phyloP scores from a whole-genome alignment of 2,797 vertebrate species.

The Lepilemur ruficaudatus region DNA sequence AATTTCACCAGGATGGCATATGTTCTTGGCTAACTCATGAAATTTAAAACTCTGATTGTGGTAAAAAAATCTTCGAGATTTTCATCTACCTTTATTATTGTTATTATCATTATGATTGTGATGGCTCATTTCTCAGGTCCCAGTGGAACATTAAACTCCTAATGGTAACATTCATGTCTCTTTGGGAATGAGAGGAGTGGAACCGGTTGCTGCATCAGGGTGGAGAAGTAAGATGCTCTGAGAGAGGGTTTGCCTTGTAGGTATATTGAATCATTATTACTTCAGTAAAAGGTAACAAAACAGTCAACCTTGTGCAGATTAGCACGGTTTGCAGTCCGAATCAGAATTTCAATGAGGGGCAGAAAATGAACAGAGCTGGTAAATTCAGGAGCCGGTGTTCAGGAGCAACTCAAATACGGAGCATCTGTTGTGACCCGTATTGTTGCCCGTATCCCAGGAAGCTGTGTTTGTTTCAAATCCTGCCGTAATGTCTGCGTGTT shows the following conservation, averaged over 20 bases:
- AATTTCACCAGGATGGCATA: not conserved
- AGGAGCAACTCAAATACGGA: slow-evolving; percentile 16
- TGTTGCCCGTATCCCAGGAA: slow-evolving; percentile 13
- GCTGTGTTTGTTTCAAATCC: slow-evolving; percentile 16
- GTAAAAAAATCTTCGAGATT: slow-evolving; percentile 7
- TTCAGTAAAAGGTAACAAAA: slow-evolving; percentile 56
- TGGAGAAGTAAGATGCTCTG: not conserved
- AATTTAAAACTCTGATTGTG: slow-evolving; percentile 5
- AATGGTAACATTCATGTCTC: not conserved
- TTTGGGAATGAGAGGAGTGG: not conserved
- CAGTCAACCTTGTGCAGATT: slow-evolving; percentile 30
- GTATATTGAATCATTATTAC: slow-evolving; percentile 44
- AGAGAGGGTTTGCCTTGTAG: not conserved
- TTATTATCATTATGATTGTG: not conserved
- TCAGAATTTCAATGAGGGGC: slow-evolving; percentile 52
- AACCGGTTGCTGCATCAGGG: not conserved
- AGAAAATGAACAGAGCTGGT: slow-evolving; percentile 64
- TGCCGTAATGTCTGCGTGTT: not conserved
- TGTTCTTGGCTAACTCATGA: slow-evolving; percentile 11
- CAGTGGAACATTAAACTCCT: not conserved
- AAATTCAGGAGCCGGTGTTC: slow-evolving; percentile 50
- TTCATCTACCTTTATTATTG: not conserved
- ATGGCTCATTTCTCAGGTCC: not conserved
- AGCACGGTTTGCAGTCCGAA: slow-evolving; percentile 38
- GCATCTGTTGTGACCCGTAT: slow-evolving; percentile 41